Conservation (phyloP, 2,113 vertebrate species). For the Myocastor coypus region DNA sequence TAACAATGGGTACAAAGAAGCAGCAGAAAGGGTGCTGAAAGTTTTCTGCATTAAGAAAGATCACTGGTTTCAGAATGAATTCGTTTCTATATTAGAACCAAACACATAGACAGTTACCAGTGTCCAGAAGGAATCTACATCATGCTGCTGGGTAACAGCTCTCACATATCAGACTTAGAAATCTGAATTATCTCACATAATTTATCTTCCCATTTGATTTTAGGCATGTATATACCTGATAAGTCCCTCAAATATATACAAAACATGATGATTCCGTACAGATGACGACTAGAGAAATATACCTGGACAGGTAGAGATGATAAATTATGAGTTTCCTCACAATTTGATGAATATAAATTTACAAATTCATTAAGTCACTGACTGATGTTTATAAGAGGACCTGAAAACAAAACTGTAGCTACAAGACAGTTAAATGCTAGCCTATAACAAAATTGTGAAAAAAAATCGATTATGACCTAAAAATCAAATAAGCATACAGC, state of each 20-base stretch:
- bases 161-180: neutral
- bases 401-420: slow-evolving; percentile 1
- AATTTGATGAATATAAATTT: neutral
- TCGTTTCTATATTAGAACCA: neutral
- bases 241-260: neutral
- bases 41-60: slow-evolving; percentile 5
- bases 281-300: neutral
- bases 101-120: neutral
- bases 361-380: neutral
- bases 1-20: neutral
- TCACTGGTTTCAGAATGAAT: slow-evolving; percentile 32
- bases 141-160: neutral
- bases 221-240: neutral
- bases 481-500: slow-evolving; percentile 69
- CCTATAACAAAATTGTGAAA: slow-evolving; percentile 63
- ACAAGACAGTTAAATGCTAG: neutral
- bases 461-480: slow-evolving; percentile 79
- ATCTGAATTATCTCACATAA: neutral
- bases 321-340: neutral
- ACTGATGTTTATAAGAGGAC: neutral
- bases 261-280: neutral
- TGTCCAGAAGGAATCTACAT: neutral
- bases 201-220: slow-evolving; percentile 2
- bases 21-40: neutral
- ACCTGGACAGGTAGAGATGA: neutral